Conservation (phyloP, 2,797 vertebrate genomes). For the Iguana delicatissima region DNA sequence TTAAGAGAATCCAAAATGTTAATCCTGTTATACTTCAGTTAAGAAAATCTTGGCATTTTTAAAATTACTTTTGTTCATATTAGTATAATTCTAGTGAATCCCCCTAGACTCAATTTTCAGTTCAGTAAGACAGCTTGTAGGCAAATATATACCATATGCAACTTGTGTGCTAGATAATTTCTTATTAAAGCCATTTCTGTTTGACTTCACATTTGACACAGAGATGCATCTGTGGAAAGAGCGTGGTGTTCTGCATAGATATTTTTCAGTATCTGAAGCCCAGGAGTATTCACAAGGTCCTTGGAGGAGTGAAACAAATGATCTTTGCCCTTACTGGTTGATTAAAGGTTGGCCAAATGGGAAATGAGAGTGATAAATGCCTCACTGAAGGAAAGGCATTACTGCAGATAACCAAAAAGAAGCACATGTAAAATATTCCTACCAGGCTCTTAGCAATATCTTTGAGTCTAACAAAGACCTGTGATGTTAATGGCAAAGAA, state of each 20-base stretch:
- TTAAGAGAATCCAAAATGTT: too few relatives aligned
- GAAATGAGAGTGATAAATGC: background rate
- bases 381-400: background rate
- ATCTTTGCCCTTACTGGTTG: background rate
- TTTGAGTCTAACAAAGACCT: too few relatives aligned
- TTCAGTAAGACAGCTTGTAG: background rate
- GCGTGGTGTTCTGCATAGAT: background rate
- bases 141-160: background rate
- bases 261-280: background rate
- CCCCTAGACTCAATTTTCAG: background rate
- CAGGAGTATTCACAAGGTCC: background rate
- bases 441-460: too few relatives aligned
- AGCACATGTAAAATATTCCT: background rate
- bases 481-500: too few relatives aligned
- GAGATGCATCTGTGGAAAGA: background rate
- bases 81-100: background rate
- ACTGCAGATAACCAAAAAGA: background rate
- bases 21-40: background rate
- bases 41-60: background rate
- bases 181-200: background rate
- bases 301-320: background rate
- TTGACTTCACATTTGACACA: background rate
- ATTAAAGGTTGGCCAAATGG: background rate
- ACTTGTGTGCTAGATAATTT: background rate
- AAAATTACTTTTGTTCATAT: background rate